A percentile compares a stretch with the other conserved stretches of the same genome.
Evolutionary conservation across 2,888 invertebrate species (phyloP).

Genomic region (Pheosia gnoma): DNA sequence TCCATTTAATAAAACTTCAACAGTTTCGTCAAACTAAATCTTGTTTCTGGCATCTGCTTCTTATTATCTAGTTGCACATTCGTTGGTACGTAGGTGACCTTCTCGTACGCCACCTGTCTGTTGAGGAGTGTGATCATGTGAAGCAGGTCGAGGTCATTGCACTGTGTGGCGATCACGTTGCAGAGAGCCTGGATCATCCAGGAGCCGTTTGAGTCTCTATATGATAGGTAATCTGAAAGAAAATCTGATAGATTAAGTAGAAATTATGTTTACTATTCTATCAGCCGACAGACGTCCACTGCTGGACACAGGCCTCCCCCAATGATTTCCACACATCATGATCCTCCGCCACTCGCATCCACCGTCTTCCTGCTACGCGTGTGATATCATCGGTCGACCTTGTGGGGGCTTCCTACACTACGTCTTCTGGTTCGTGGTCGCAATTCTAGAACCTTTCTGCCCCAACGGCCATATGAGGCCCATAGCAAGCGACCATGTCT

Average conservation of each 20-base stretch:
- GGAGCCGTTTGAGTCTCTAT: conserved; percentile 56
- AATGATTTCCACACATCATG: too few relatives aligned
- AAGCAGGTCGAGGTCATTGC: conserved; percentile 50
- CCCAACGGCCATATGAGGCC: too few relatives aligned
- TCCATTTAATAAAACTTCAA: conserved; percentile 22
- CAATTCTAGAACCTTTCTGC: too few relatives aligned
- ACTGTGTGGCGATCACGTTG: conserved; percentile 46
- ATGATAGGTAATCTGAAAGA: conserved; percentile 57
- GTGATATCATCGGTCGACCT: too few relatives aligned
- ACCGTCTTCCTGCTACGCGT: too few relatives aligned
- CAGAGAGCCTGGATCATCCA: conserved; percentile 70
- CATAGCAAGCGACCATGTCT: too few relatives aligned
- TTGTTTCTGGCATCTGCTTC: conserved; percentile 68
- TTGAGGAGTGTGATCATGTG: conserved; percentile 60
- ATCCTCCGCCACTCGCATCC: too few relatives aligned
- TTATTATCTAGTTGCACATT: conserved; percentile 45
- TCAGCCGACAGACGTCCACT: too few relatives aligned
- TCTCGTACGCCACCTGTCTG: conserved; percentile 51
- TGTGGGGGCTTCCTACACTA: too few relatives aligned
- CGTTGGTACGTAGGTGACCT: conserved; percentile 45
- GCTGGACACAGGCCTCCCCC: too few relatives aligned
- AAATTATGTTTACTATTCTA: too few relatives aligned
- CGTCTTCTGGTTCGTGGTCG: too few relatives aligned
- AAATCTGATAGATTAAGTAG: neutral
- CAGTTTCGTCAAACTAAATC: conserved; percentile 61